These are phyloP conservation scores for Drosophila miranda DNA, from an alignment of 1,140 invertebrate species.

Conservation along the genomic window DNA sequence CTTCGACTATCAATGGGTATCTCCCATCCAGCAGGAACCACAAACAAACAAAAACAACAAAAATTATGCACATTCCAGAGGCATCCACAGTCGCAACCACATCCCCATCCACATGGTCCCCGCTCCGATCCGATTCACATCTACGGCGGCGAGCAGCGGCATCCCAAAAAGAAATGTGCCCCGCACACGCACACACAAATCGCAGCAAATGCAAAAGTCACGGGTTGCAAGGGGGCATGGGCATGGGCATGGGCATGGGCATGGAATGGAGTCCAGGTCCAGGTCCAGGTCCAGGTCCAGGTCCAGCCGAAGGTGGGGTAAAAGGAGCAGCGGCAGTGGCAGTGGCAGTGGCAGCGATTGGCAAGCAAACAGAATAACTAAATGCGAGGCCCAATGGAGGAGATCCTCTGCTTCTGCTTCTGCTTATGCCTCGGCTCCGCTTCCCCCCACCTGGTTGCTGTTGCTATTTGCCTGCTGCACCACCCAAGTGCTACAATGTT, in stretches of 20 bases:
- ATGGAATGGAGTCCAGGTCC: too few species aligned
- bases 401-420: neutral
- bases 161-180: slow-evolving; percentile 75
- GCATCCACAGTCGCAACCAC: slow-evolving; percentile 17
- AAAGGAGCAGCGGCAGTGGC: slow-evolving; percentile 5
- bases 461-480: slow-evolving; percentile 39
- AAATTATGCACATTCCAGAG: slow-evolving; percentile 75
- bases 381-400: slow-evolving; percentile 42
- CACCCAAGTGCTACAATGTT: slow-evolving; percentile 66
- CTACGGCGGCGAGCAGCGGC: slow-evolving; percentile 49
- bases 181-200: slow-evolving; percentile 53
- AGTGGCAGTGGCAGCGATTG: slow-evolving; percentile 38
- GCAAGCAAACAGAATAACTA: slow-evolving; percentile 73
- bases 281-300: too few species aligned
- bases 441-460: slow-evolving; percentile 1
- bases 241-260: too few species aligned
- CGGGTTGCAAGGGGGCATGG: neutral
- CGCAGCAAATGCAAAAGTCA: slow-evolving; percentile 56
- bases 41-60: slow-evolving; percentile 39
- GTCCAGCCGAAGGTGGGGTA: too few species aligned
- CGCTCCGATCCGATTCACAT: slow-evolving; percentile 1
- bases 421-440: neutral
- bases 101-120: slow-evolving; percentile 13
- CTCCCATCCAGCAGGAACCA: neutral
- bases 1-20: neutral